Percentiles rank a stretch among this genome's conserved stretches.
Conservation (phyloP, 2,113 vertebrate species). For the Trematocara unimaculatum region DNA sequence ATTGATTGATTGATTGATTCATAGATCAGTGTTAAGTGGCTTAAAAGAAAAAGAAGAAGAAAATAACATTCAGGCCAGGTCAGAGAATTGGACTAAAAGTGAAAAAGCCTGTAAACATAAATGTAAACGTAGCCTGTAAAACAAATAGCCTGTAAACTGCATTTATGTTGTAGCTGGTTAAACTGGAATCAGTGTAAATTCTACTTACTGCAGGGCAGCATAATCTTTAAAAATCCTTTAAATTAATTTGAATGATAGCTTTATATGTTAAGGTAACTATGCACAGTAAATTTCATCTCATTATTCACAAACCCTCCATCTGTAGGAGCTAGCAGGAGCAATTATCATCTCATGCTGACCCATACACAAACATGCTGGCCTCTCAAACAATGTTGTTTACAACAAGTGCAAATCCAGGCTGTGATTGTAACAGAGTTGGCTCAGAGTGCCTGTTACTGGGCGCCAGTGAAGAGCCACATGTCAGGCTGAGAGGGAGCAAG, state of each 20-base stretch:
- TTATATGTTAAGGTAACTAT: neutral
- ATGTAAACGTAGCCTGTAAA: neutral
- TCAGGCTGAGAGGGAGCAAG: slow-evolving; percentile 6
- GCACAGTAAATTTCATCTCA: neutral
- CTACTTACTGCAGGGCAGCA: neutral
- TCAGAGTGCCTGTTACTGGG: slow-evolving; percentile 11
- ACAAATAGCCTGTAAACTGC: neutral
- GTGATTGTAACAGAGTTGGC: slow-evolving; percentile 17
- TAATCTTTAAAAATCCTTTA: neutral
- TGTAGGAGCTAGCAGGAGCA: slow-evolving; percentile 7
- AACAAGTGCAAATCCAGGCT: slow-evolving; percentile 15
- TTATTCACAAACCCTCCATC: neutral
- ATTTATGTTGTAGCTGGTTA: neutral
- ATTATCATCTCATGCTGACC: slow-evolving; percentile 27
- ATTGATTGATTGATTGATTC: neutral
- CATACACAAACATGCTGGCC: slow-evolving; percentile 11
- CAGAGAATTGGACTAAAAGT: neutral
- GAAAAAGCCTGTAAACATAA: neutral
- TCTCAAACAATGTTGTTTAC: slow-evolving; percentile 57
- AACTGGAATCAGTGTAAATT: neutral
- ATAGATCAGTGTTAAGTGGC: neutral
- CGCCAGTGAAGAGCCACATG: slow-evolving; percentile 3
- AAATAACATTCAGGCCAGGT: neutral
- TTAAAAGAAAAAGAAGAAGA: neutral
- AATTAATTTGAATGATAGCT: neutral